phyloP scores from a whole-genome alignment of 1,140 invertebrate genomes.

The Periplaneta americana region DNA sequence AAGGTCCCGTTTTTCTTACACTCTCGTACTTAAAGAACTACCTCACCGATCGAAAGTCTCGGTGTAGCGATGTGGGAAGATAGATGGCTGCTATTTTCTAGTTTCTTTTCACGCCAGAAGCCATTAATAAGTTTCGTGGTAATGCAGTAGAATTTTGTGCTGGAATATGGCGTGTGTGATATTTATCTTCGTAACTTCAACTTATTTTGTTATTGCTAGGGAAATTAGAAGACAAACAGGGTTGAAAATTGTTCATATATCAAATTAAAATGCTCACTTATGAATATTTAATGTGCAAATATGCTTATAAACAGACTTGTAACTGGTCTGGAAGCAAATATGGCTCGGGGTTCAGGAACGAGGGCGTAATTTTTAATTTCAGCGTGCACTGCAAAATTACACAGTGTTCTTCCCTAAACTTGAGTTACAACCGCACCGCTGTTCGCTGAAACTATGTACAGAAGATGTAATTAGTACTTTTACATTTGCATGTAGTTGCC shows the following conservation, averaged over 20 bases:
- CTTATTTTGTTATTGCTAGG: neutral
- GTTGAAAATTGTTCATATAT: neutral
- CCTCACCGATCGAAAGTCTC: neutral
- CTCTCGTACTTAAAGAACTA: neutral
- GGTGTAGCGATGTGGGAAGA: neutral
- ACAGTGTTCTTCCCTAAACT: neutral
- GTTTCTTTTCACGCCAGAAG: neutral
- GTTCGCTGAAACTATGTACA: no score
- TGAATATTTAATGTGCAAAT: neutral
- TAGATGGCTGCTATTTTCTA: neutral
- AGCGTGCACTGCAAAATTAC: no score
- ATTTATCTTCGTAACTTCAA: neutral
- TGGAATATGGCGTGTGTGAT: neutral
- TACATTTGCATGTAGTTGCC: no score
- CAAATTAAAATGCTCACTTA: neutral
- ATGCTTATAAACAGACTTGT: neutral
- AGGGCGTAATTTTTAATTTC: neutral
- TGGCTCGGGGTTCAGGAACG: neutral
- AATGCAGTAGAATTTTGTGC: neutral
- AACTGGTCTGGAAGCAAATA: neutral
- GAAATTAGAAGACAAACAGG: neutral
- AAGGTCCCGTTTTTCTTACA: neutral
- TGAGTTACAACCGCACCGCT: neutral
- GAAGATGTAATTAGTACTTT: no score
- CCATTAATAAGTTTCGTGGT: neutral